Base-by-base conservation (phyloP, 2,888 invertebrate genomes). In the Synanthedon formicaeformis region DNA sequence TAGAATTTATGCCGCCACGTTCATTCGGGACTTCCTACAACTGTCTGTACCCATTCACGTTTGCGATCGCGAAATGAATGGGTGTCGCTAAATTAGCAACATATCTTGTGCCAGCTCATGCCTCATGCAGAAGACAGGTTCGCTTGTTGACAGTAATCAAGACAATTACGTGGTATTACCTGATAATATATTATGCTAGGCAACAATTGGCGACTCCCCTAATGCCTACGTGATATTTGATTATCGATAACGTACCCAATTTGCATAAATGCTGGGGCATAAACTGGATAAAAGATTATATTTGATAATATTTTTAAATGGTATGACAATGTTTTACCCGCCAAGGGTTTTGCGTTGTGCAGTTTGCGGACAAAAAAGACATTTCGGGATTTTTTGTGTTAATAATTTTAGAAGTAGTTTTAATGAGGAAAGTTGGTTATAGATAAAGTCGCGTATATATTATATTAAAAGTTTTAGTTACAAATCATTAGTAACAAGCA, bases 91-190 rank as follows among this genome's bases (percentile, higher is more conserved):
- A 85, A 81, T 85, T 81, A 85, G 83, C 77, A 66, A 74, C 73
- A 71, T 75, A 72, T 73, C 75, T 67, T 67, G 73, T 83, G 85
- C 85, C 86, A 86, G 84, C 67, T 73, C 78, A 80, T 84, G 79
- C 80, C 74, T 85, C 82, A 80, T 61, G 63, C 59, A 57, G 62
- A 62, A 69, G 81, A 79, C 78, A 73, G 72, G 65, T 62, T 63
- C 73, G 71, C 73, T 73, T 75, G 76, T 69, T 75, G 76, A 72
- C 77, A 70, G 73, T 71, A 75, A 75, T 76, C 72, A 67, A 66
- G 74, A 80, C 77, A 78, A 80, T 80, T 79, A 78, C 73, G 71
- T 65, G 64, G 69, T 73, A 80, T 76, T 76, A 75, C 73, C 72
- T 72, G 71, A 71, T 75, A 77, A 81, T 81, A 78, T 78, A 82